Evolutionary conservation across 2,888 invertebrate genomes (phyloP).

Genomic region (Caenorhabditis drosophilae): DNA sequence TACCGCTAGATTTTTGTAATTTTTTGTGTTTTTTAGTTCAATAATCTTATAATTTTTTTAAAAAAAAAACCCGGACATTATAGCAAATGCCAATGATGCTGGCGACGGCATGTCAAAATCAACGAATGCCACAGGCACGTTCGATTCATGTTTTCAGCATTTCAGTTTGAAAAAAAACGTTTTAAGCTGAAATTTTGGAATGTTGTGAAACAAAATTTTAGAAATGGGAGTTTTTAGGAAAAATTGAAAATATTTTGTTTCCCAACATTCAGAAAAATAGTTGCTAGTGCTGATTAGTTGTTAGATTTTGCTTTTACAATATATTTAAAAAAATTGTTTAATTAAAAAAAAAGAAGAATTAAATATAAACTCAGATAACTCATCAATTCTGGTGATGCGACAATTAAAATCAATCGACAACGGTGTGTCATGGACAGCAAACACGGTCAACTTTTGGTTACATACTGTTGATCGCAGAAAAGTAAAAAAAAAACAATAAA

Average conservation of each 20-base stretch:
- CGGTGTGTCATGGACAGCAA: slow-evolving; percentile 98
- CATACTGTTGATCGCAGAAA: slow-evolving; percentile 97
- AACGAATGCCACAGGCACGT: slow-evolving; percentile 3
- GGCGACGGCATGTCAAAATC: not conserved
- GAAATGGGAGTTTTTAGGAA: not conserved
- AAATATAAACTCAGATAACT: slow-evolving; percentile 78
- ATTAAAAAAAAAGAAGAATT: not conserved
- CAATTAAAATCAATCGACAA: slow-evolving; percentile 93
- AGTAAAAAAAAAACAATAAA: no score
- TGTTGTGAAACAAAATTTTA: not conserved
- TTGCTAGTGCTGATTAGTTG: no score
- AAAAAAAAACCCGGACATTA: not conserved
- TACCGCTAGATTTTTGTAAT: not conserved
- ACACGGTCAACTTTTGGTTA: slow-evolving; percentile 96
- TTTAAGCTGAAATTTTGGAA: not conserved
- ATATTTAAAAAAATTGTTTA: not conserved
- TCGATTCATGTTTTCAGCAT: not conserved
- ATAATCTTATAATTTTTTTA: not conserved
- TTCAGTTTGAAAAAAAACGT: not conserved
- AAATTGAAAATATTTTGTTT: not conserved
- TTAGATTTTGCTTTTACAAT: no score
- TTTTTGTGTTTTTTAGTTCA: not conserved
- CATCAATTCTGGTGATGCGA: slow-evolving; percentile 96
- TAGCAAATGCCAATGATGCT: not conserved
- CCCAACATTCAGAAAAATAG: not conserved